Conservation (phyloP, 2,113 vertebrate species). For the Lathamus discolor region DNA sequence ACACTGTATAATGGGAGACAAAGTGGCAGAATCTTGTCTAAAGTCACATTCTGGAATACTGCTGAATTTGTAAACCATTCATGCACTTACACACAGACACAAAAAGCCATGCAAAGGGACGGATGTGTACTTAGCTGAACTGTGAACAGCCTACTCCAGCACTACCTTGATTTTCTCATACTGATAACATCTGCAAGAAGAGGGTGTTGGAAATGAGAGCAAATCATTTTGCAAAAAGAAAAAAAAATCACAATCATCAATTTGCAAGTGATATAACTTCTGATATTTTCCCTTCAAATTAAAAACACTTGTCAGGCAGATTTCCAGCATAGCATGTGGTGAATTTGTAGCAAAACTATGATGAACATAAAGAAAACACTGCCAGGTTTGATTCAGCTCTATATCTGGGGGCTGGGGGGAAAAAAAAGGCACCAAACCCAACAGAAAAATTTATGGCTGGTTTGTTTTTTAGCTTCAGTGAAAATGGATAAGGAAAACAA, state of each 20-base stretch:
- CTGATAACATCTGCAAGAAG: constrained; percentile 33
- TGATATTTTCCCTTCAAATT: constrained; percentile 28
- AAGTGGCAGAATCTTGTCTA: background rate
- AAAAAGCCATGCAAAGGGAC: background rate
- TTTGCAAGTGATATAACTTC: constrained; percentile 36
- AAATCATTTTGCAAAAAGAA: background rate
- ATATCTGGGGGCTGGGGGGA: background rate
- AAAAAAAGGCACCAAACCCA: background rate
- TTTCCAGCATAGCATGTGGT: constrained; percentile 30
- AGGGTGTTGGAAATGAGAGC: background rate
- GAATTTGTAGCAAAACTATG: background rate
- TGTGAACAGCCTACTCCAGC: constrained; percentile 2
- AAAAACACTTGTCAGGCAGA: constrained; percentile 30
- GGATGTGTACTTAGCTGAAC: background rate
- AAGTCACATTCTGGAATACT: background rate
- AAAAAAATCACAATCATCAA: background rate
- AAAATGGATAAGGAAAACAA: background rate
- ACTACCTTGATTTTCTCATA: constrained; percentile 39
- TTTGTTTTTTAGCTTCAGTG: background rate
- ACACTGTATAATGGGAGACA: background rate
- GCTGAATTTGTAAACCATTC: background rate
- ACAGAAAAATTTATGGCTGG: background rate
- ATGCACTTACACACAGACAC: background rate
- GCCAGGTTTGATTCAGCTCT: background rate
- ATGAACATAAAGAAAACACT: constrained; percentile 25